Evolutionary conservation across 2,888 invertebrate species (phyloP).

Genomic region (Cyclophora punctaria): DNA sequence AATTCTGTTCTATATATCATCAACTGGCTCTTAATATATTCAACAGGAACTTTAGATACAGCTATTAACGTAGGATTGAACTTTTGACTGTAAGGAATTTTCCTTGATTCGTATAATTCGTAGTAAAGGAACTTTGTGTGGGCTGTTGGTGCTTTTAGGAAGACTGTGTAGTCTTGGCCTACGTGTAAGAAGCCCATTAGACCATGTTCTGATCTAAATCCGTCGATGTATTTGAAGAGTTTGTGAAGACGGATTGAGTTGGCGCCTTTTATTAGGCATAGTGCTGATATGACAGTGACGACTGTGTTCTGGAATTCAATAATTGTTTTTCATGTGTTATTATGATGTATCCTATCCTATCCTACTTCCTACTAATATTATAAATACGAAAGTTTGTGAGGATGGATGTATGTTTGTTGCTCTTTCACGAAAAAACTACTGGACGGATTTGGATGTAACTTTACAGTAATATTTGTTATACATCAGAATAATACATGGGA

Average conservation of each 20-base stretch:
- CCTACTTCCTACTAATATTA: too few relatives aligned
- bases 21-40: conserved; percentile 52
- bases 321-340: neutral
- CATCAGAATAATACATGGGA: too few relatives aligned
- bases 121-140: conserved; percentile 50
- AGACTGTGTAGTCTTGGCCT: conserved; percentile 53
- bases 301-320: conserved; percentile 28
- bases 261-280: conserved; percentile 18
- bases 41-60: conserved; percentile 51
- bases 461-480: too few relatives aligned
- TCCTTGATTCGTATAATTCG: conserved; percentile 55
- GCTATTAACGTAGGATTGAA: conserved; percentile 48
- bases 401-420: too few relatives aligned
- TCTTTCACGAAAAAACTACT: too few relatives aligned
- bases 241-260: conserved; percentile 48
- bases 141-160: conserved; percentile 40
- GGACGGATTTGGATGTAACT: too few relatives aligned
- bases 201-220: conserved; percentile 44
- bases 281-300: conserved; percentile 12
- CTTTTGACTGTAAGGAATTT: conserved; percentile 29
- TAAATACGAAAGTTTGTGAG: too few relatives aligned
- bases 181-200: conserved; percentile 52
- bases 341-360: neutral
- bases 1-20: conserved; percentile 42
- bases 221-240: conserved; percentile 55